These are phyloP conservation scores for Clostera curtula DNA, from an alignment of 2,888 invertebrate genomes.

Conservation along the genomic window DNA sequence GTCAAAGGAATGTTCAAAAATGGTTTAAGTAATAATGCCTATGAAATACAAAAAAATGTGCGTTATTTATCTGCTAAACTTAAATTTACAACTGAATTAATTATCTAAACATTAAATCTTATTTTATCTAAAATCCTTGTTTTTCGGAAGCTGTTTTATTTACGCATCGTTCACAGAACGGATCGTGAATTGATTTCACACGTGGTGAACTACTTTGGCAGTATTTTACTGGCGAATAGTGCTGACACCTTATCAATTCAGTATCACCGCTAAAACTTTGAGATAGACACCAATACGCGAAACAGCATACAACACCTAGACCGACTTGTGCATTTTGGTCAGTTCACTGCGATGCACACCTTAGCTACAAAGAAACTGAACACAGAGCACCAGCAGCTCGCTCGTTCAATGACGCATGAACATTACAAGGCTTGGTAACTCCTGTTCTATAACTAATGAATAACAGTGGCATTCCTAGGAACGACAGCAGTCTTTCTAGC, in stretches of 20 bases:
- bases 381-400: too few relatives aligned
- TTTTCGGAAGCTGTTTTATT: slow-evolving; percentile 63
- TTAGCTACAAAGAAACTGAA: slow-evolving; percentile 43
- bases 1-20: slow-evolving; percentile 72
- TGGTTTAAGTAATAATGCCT: slow-evolving; percentile 73
- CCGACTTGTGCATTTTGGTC: slow-evolving; percentile 37
- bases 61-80: slow-evolving; percentile 69
- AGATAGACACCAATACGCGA: slow-evolving; percentile 59
- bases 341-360: slow-evolving; percentile 68
- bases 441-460: too few relatives aligned
- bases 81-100: slow-evolving; percentile 72
- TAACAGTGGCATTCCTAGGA: too few relatives aligned
- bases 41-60: slow-evolving; percentile 69
- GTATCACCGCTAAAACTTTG: slow-evolving; percentile 42
- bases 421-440: too few relatives aligned
- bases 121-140: slow-evolving; percentile 62
- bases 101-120: slow-evolving; percentile 68
- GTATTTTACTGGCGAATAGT: slow-evolving; percentile 62
- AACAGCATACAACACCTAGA: slow-evolving; percentile 63
- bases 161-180: slow-evolving; percentile 73
- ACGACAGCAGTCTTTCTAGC: too few relatives aligned
- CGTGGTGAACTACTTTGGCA: slow-evolving; percentile 70
- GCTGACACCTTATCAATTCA: slow-evolving; percentile 50
- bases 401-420: too few relatives aligned
- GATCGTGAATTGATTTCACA: slow-evolving; percentile 66